Evolutionary conservation across 2,113 vertebrate genomes (phyloP).

Genomic region (Paedocypris sp.): DNA sequence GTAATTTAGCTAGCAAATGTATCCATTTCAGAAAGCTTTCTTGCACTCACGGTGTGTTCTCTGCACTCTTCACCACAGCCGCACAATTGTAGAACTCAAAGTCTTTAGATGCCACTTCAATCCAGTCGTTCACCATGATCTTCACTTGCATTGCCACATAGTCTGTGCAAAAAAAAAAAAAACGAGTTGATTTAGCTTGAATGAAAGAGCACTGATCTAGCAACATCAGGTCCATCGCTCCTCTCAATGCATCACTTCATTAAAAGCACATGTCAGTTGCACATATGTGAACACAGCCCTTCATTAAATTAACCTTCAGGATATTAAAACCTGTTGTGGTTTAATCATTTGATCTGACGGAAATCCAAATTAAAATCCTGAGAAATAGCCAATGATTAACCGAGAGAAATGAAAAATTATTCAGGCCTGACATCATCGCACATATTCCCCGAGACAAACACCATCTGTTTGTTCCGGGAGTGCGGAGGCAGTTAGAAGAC

Average conservation of each 20-base stretch:
- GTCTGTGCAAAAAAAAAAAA: conserved; percentile 56
- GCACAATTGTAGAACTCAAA: conserved; percentile 88
- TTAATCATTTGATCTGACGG: not conserved
- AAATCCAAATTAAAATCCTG: conserved; percentile 1
- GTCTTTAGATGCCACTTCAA: conserved; percentile 66
- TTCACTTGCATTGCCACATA: conserved; percentile 68
- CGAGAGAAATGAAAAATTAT: not conserved
- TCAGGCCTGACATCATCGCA: not conserved
- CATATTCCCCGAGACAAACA: not conserved
- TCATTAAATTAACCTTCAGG: not conserved
- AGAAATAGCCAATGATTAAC: not conserved
- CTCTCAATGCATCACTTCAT: too few species aligned
- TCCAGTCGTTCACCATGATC: conserved; percentile 43
- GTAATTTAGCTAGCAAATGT: too few species aligned
- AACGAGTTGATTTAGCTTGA: not conserved
- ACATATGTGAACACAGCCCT: too few species aligned
- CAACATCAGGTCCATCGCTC: not conserved
- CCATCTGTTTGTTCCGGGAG: not conserved
- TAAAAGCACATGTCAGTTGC: too few species aligned
- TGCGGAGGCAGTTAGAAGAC: not conserved
- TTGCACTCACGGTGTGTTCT: conserved; percentile 79
- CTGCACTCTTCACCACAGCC: conserved; percentile 67
- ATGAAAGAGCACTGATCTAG: not conserved
- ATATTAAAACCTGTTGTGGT: not conserved
- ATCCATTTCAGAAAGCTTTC: not conserved